Base-by-base conservation (phyloP, 2,888 invertebrate genomes). In the Thymelicus sylvestris region DNA sequence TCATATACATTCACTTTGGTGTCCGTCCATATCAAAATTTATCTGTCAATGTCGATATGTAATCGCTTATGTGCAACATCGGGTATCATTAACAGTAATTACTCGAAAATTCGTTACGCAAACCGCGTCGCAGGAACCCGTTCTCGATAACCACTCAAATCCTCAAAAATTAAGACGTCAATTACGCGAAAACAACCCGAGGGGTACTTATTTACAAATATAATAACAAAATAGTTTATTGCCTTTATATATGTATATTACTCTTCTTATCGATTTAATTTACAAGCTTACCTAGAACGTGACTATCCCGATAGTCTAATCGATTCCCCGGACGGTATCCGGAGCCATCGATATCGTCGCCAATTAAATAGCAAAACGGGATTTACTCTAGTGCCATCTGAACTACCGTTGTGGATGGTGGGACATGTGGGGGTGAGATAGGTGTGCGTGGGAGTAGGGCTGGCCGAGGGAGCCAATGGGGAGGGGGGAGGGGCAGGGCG, bases 331-430 rank as follows among this genome's bases (percentile, higher is more conserved):
- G 63, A 75, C 73, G 73, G 74, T 72, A 73, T 71, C 70, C 71
- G 73, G 75, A 74, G 73, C 73, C 71, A 77, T 76, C 75, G 77
- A 79, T 78, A 77, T 78, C 76, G 76, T 74, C 75, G 75, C 77
- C 76, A 80, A 78, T 81, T 78, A 73, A 72, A 77, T 75, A 77
- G 73, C 73, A 67, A 69, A 74, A 73, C 78, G 81, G 79, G 83
- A 83, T 86, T 83, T 83, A 84, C 76, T 82, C 83, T 84, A 86
- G 83, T 83, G 84, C 83, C 83, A 84, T 83, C 82, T 72, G 77
- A 87, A 95, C 96, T 97, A 97, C 95, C 97, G 97, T 93, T 97
- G 97, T 81, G 96, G 95, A 91, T 97, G 97, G 85, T 96, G 96
- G 63, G 96, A 95, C 91, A 96, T 96, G 87, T 96, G 96, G 74